Conservation (phyloP, 1,140 invertebrate genomes). For the Nephotettix cincticeps region DNA sequence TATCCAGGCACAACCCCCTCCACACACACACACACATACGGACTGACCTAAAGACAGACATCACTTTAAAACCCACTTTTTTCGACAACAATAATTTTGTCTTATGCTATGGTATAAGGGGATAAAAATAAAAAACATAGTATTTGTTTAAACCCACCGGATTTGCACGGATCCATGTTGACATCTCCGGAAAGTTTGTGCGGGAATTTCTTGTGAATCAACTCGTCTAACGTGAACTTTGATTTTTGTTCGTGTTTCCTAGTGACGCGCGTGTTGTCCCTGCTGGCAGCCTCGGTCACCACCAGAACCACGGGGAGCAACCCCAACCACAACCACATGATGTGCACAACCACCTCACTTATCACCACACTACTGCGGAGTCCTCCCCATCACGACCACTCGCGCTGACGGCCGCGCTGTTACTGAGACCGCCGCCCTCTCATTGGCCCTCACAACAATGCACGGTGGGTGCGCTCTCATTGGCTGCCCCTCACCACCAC, state of each 20-base stretch:
- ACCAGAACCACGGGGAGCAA: not conserved
- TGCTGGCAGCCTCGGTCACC: not conserved
- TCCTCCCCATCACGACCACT: not conserved
- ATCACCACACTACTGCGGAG: not conserved
- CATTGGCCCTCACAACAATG: slow-evolving; percentile 13
- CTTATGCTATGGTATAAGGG: no score
- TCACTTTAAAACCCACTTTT: no score
- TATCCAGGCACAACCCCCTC: no score
- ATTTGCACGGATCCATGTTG: slow-evolving; percentile 82
- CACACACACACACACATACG: no score
- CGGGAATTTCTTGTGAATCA: slow-evolving; percentile 62
- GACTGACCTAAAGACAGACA: no score
- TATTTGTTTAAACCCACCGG: slow-evolving; percentile 65
- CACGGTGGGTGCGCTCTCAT: not conserved
- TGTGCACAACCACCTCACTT: not conserved
- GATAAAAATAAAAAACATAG: not conserved
- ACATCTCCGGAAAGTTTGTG: slow-evolving; percentile 69
- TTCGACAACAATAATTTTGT: no score
- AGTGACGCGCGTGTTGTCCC: not conserved
- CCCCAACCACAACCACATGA: not conserved
- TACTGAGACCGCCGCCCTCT: not conserved
- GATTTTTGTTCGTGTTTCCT: slow-evolving; percentile 15
- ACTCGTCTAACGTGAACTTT: slow-evolving; percentile 67
- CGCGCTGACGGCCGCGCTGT: not conserved
- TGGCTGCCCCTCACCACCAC: not conserved